Conservation (phyloP, 2,888 invertebrate species). For the Pollenia labialis region DNA sequence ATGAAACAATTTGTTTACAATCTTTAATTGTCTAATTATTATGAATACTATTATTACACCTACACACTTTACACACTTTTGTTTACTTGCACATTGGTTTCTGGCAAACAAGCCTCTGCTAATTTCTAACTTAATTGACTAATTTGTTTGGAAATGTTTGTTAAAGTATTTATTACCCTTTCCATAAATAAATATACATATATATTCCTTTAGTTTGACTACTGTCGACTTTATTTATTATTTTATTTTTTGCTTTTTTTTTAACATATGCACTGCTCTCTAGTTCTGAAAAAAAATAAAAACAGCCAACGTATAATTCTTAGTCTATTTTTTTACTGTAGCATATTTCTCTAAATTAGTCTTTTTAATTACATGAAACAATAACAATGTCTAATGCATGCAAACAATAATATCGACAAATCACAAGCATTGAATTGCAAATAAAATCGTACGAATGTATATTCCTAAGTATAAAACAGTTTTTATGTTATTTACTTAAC, state of each 20-base stretch:
- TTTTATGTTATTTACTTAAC: too few relatives aligned
- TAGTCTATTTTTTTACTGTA: constrained; percentile 36
- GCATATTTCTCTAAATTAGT: constrained; percentile 26
- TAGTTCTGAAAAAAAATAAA: constrained; percentile 35
- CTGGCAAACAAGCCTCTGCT: constrained; percentile 61
- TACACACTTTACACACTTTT: constrained; percentile 60
- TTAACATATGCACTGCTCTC: constrained; percentile 63
- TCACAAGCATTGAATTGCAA: constrained; percentile 5
- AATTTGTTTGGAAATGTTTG: constrained; percentile 66
- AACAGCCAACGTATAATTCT: neutral
- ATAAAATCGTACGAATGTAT: constrained; percentile 24
- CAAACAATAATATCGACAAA: constrained; percentile 13
- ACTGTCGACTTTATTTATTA: constrained; percentile 33
- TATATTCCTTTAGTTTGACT: constrained; percentile 50
- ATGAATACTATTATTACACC: constrained; percentile 41
- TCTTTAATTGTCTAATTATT: constrained; percentile 57
- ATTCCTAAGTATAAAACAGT: too few relatives aligned
- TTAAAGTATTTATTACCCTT: constrained; percentile 37
- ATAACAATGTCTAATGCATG: constrained; percentile 53
- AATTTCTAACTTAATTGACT: constrained; percentile 69
- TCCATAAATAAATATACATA: constrained; percentile 28
- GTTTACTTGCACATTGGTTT: constrained; percentile 67
- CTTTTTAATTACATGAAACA: constrained; percentile 9
- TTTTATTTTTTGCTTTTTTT: constrained; percentile 27
- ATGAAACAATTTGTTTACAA: constrained; percentile 70